A percentile compares a stretch with the other conserved stretches of the same genome.
phyloP scores from a whole-genome alignment of 1,140 invertebrate genomes.

The Conopomorpha cramerella region DNA sequence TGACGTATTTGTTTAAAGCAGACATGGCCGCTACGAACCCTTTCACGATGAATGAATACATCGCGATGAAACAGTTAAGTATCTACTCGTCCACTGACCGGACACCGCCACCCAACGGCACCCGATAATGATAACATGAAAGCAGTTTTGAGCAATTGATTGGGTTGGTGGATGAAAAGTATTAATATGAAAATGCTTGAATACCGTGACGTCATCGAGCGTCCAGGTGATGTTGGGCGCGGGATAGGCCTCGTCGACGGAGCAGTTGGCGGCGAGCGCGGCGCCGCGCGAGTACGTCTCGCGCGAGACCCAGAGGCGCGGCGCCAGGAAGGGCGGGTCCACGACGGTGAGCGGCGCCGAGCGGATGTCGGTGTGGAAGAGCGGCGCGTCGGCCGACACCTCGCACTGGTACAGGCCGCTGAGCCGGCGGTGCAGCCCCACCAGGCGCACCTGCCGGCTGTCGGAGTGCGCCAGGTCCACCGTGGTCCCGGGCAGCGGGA shows the following conservation, averaged over 20 bases:
- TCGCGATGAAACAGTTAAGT: no score
- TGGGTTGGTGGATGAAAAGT: not conserved
- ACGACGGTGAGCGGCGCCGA: constrained; percentile 69
- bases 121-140: no score
- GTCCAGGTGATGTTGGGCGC: constrained; percentile 73
- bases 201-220: constrained; percentile 69
- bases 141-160: not conserved
- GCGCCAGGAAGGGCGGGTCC: constrained; percentile 43
- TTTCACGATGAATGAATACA: no score
- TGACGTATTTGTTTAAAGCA: no score
- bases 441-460: constrained; percentile 68
- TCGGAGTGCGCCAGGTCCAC: constrained; percentile 68
- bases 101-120: no score
- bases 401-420: constrained; percentile 77
- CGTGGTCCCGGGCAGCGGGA: constrained; percentile 70
- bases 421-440: constrained; percentile 68
- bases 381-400: constrained; percentile 72
- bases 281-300: constrained; percentile 70
- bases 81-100: no score
- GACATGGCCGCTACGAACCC: no score
- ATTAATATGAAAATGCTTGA: constrained; percentile 7
- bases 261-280: constrained; percentile 70
- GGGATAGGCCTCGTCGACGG: constrained; percentile 68
- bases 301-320: constrained; percentile 49
- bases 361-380: no score